Evolutionary conservation across 2,888 invertebrate species (phyloP).

Genomic region (Bombylius major): DNA sequence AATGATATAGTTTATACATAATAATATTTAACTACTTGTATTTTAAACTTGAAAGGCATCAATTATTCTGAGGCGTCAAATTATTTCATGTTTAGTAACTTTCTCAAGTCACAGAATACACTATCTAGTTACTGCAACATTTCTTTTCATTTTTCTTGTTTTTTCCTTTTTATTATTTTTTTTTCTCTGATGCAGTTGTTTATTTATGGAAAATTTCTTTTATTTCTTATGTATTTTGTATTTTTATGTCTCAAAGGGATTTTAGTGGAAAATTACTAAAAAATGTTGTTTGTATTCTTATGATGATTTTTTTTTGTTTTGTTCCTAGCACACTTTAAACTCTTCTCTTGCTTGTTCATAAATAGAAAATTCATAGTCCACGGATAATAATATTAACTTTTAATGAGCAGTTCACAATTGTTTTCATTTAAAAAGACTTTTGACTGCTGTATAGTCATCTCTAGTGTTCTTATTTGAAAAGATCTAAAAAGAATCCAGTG

Average conservation of each 20-base stretch:
- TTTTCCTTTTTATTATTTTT: not conserved
- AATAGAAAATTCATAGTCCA: too few relatives aligned
- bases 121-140: not conserved
- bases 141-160: not conserved
- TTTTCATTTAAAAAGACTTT: not conserved
- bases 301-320: too few relatives aligned
- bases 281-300: too few relatives aligned
- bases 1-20: too few relatives aligned
- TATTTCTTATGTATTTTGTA: too few relatives aligned
- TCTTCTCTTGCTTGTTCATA: not conserved
- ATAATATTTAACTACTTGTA: too few relatives aligned
- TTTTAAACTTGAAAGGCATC: not conserved
- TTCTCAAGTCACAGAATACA: conserved; percentile 1
- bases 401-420: not conserved
- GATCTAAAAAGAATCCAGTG: too few relatives aligned
- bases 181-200: not conserved
- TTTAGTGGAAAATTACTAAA: too few relatives aligned
- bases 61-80: conserved; percentile 9
- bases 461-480: not conserved
- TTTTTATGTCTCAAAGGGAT: too few relatives aligned
- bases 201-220: too few relatives aligned
- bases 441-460: conserved; percentile 1
- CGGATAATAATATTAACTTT: too few relatives aligned
- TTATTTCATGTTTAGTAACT: conserved; percentile 7
- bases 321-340: too few relatives aligned